A percentile compares a stretch with the other conserved stretches of the same genome.
Conservation (phyloP, 2,888 invertebrate genomes). For the Papilio elwesi region DNA sequence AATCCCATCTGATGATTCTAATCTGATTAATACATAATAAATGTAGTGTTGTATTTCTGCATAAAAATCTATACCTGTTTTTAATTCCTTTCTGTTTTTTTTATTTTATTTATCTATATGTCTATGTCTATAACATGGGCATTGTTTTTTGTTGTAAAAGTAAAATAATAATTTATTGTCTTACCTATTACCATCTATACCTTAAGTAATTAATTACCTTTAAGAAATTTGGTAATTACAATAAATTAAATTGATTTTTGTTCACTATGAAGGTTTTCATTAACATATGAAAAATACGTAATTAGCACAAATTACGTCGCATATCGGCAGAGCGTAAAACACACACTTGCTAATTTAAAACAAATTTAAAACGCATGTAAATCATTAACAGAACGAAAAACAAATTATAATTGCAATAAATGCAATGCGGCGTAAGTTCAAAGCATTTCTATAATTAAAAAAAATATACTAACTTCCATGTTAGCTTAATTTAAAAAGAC, state of each 20-base stretch:
- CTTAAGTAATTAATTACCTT: background rate
- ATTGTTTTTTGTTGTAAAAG: too few relatives aligned
- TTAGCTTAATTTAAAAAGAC: background rate
- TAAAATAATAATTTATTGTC: too few relatives aligned
- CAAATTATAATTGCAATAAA: constrained; percentile 5
- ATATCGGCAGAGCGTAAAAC: background rate
- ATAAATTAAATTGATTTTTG: background rate
- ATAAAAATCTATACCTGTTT: too few relatives aligned
- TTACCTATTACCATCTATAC: background rate
- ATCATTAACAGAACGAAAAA: background rate
- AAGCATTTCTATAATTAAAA: background rate
- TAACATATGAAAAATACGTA: background rate
- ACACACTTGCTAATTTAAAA: background rate
- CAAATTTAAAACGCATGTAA: background rate
- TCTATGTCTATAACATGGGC: too few relatives aligned
- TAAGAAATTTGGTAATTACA: background rate
- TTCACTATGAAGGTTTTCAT: background rate
- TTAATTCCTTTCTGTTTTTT: too few relatives aligned
- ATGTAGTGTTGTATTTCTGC: too few relatives aligned
- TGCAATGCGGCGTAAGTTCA: constrained; percentile 7
- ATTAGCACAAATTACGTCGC: constrained; percentile 1
- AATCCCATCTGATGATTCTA: too few relatives aligned
- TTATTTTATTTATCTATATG: too few relatives aligned
- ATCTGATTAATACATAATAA: too few relatives aligned
- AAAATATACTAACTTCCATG: background rate